Percentiles rank a stretch among this genome's conserved stretches.
phyloP scores from a whole-genome alignment of 2,888 invertebrate genomes.

The Hydrotaea diabolus region DNA sequence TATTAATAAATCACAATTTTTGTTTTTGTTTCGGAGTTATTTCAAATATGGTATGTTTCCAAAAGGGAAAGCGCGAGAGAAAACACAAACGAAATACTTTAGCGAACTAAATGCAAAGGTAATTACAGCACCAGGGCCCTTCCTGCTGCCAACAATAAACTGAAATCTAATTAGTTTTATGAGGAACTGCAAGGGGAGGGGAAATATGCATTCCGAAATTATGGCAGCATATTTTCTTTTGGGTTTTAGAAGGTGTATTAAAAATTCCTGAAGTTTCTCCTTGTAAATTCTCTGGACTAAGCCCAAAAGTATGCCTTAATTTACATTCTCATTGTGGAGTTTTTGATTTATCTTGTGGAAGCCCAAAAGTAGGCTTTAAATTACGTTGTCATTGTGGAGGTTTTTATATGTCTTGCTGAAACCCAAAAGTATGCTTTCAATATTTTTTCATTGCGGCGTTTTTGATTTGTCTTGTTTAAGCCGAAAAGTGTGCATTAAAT shows the following conservation, averaged over 20 bases:
- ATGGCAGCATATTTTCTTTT: too few species aligned
- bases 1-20: not conserved
- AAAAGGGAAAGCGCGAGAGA: too few species aligned
- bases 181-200: too few species aligned
- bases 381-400: not conserved
- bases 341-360: not conserved
- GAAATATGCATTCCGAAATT: not conserved
- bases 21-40: not conserved
- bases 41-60: too few species aligned
- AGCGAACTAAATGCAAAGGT: too few species aligned
- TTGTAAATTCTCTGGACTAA: not conserved
- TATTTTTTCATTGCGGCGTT: not conserved
- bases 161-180: too few species aligned
- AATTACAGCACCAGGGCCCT: too few species aligned
- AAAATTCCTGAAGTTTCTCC: not conserved
- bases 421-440: constrained; percentile 16
- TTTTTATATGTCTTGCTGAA: not conserved
- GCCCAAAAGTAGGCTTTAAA: constrained; percentile 21
- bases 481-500: constrained; percentile 15
- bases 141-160: too few species aligned
- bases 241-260: not conserved
- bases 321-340: not conserved
- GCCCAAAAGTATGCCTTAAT: constrained; percentile 20
- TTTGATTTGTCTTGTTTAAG: not conserved
- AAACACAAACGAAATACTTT: too few species aligned